These are phyloP conservation scores for Orchestia grillus DNA, from an alignment of 1,140 invertebrate genomes.

Conservation along the genomic window DNA sequence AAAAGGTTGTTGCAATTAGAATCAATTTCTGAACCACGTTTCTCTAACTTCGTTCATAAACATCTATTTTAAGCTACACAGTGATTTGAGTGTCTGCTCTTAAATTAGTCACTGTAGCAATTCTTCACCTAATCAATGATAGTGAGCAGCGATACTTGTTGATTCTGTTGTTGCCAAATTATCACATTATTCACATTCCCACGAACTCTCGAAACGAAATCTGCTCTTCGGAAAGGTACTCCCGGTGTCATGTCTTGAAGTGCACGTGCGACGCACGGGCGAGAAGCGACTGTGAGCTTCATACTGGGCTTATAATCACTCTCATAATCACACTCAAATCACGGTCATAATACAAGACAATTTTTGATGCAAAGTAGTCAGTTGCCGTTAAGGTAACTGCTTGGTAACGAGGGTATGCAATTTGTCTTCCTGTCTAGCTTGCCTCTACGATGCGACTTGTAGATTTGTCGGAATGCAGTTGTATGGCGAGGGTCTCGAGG, in stretches of 20 bases:
- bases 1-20: background rate
- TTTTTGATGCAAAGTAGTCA: background rate
- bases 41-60: too few relatives aligned
- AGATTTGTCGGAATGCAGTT: background rate
- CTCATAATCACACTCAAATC: too few relatives aligned
- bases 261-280: too few relatives aligned
- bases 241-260: too few relatives aligned
- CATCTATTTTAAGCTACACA: too few relatives aligned
- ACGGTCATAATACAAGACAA: background rate
- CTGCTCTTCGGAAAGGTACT: too few relatives aligned
- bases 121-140: background rate
- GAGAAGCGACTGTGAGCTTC: too few relatives aligned
- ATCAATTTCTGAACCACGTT: background rate
- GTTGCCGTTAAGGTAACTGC: background rate
- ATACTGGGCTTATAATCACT: too few relatives aligned
- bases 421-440: background rate
- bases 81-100: background rate
- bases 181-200: too few relatives aligned
- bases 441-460: background rate
- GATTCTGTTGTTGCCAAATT: too few relatives aligned
- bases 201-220: too few relatives aligned
- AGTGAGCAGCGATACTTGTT: background rate
- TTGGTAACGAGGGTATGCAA: background rate
- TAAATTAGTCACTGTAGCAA: background rate
- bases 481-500: background rate